These are phyloP conservation scores for Lissonota sp. DNA, from an alignment of 2,888 invertebrate species.

Conservation along the genomic window DNA sequence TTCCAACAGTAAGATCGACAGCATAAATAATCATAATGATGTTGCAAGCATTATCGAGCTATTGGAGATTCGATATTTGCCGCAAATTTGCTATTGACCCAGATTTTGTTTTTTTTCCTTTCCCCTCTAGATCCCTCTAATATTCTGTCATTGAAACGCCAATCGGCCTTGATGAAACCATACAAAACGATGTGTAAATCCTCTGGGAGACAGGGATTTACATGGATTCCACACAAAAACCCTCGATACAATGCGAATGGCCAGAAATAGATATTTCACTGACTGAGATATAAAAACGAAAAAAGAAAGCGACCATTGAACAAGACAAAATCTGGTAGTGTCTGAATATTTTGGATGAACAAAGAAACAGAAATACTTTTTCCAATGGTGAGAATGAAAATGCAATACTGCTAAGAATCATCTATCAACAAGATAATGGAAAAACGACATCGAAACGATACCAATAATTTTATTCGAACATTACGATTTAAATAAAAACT, in stretches of 20 bases:
- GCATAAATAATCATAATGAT: neutral
- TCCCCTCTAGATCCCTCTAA: neutral
- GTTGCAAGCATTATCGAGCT: neutral
- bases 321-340: too few species aligned
- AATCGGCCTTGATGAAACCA: constrained; percentile 70
- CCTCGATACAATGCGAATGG: neutral
- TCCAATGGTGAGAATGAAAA: too few species aligned
- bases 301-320: too few species aligned
- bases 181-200: constrained; percentile 70
- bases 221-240: constrained; percentile 26
- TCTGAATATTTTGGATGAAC: too few species aligned
- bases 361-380: too few species aligned
- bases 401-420: too few species aligned
- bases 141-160: constrained; percentile 33
- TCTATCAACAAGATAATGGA: neutral
- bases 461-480: neutral
- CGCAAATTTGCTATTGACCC: constrained; percentile 39
- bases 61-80: neutral
- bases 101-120: constrained; percentile 17
- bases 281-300: too few species aligned
- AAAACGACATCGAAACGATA: neutral
- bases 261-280: neutral
- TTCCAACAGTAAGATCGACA: neutral
- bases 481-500: too few species aligned
- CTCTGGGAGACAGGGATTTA: constrained; percentile 29